A percentile compares a stretch with the other conserved stretches of the same genome.
Evolutionary conservation across 2,797 vertebrate species (phyloP).

Genomic region (Oreochromis mossambicus): DNA sequence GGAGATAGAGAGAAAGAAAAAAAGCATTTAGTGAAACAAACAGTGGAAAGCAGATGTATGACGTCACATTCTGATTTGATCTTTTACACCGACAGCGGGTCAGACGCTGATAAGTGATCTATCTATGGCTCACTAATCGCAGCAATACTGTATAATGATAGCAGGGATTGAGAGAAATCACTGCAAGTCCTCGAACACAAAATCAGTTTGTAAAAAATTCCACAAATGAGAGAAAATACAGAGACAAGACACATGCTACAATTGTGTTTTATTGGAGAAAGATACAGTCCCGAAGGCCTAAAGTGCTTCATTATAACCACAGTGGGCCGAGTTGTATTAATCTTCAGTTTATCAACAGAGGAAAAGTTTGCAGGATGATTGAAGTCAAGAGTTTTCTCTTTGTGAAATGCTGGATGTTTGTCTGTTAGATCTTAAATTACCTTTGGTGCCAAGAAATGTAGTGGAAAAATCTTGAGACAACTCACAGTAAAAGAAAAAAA

Average conservation of each 20-base stretch:
- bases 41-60: conserved; percentile 12
- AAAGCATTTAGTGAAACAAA: not conserved
- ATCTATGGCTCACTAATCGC: conserved; percentile 28
- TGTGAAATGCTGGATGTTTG: not conserved
- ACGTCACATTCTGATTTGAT: conserved; percentile 53
- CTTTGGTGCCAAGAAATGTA: not conserved
- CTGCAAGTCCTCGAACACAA: not conserved
- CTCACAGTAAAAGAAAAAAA: not conserved
- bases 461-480: not conserved
- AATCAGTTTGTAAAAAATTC: not conserved
- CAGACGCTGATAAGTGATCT: conserved; percentile 58
- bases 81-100: conserved; percentile 37
- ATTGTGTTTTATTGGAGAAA: not conserved
- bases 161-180: conserved; percentile 21
- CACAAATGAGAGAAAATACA: not conserved
- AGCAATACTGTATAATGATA: conserved; percentile 34
- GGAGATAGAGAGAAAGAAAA: not conserved
- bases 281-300: not conserved
- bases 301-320: not conserved
- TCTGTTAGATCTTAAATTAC: not conserved
- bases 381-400: not conserved
- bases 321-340: not conserved
- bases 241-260: not conserved
- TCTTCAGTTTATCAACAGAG: not conserved
- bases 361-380: not conserved